Conservation (phyloP, 1,140 invertebrate species). For the Antheraea pernyi region DNA sequence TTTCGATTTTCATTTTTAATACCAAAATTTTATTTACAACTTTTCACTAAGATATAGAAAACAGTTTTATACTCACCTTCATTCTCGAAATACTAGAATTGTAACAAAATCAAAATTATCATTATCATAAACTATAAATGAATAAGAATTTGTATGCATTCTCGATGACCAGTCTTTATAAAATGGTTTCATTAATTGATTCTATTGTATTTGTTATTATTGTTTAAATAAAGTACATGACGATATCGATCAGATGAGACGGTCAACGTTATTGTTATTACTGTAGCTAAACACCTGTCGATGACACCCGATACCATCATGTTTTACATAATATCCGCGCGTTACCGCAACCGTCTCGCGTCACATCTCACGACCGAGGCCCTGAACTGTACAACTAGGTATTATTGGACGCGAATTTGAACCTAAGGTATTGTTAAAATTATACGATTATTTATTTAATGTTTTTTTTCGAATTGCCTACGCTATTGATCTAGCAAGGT, state of each 20-base stretch:
- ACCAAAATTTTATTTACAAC: no score
- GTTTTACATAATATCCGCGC: conserved; percentile 48
- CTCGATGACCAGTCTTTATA: no score
- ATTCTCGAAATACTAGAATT: no score
- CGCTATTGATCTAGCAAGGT: no score
- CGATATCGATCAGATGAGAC: conserved; percentile 8
- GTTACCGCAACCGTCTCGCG: conserved; percentile 8
- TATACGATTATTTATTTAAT: background rate
- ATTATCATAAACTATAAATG: no score
- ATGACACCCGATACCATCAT: conserved; percentile 42
- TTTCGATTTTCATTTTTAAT: no score
- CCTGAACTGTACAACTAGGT: conserved; percentile 16
- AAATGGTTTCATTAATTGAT: no score
- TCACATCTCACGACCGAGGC: conserved; percentile 22
- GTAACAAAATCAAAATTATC: no score
- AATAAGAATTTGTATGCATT: no score
- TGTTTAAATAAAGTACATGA: background rate
- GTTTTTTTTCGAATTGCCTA: no score
- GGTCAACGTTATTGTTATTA: conserved; percentile 44
- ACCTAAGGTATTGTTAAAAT: background rate
- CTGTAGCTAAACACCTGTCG: conserved; percentile 48
- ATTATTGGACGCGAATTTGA: background rate
- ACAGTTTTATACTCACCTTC: no score
- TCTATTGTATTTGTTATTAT: background rate
- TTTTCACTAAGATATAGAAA: no score